A percentile compares a stretch with the other conserved stretches of the same genome.
These are phyloP conservation scores for Heliconius aoede DNA, from an alignment of 2,888 invertebrate species.

Conservation along the genomic window DNA sequence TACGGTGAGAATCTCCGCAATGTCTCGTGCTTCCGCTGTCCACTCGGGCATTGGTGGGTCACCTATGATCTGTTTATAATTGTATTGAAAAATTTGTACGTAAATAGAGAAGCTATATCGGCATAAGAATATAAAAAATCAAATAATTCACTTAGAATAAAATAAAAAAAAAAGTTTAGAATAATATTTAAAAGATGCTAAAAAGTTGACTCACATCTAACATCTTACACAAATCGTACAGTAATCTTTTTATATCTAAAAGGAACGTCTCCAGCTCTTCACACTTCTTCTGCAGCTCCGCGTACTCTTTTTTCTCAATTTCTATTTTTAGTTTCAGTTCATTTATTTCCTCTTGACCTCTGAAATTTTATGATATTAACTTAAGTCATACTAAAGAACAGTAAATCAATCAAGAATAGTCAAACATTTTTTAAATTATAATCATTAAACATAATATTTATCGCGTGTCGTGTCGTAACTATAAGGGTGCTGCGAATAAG, in stretches of 20 bases:
- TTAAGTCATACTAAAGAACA: neutral
- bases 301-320: conserved; percentile 67
- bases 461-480: too few relatives aligned
- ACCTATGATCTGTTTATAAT: conserved; percentile 62
- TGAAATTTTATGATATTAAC: conserved; percentile 59
- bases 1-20: conserved; percentile 71
- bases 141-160: too few relatives aligned
- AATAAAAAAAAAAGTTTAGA: too few relatives aligned
- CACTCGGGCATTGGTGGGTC: conserved; percentile 76
- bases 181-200: too few relatives aligned
- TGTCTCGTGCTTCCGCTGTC: conserved; percentile 75
- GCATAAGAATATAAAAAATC: too few relatives aligned
- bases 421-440: too few relatives aligned
- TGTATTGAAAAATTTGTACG: too few relatives aligned
- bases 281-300: conserved; percentile 62
- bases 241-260: conserved; percentile 72
- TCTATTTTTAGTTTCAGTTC: conserved; percentile 85
- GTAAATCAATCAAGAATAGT: too few relatives aligned
- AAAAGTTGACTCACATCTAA: conserved; percentile 70
- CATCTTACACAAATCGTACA: conserved; percentile 75
- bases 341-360: conserved; percentile 89
- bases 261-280: conserved; percentile 72
- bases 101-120: too few relatives aligned
- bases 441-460: too few relatives aligned
- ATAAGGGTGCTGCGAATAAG: too few relatives aligned